Conservation (phyloP, 2,888 invertebrate species). For the Pemphredon lugubris region DNA sequence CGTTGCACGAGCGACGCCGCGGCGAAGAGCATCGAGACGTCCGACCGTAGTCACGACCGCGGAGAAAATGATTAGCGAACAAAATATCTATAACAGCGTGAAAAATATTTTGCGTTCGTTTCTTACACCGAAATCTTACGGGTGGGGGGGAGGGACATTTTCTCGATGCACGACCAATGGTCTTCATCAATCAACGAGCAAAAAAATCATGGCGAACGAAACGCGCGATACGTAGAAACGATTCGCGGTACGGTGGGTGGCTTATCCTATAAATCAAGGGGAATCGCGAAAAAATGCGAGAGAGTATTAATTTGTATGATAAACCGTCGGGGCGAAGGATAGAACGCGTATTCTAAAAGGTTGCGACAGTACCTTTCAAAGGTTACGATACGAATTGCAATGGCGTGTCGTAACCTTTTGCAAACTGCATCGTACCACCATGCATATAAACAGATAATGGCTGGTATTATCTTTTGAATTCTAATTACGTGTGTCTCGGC, state of each 20-base stretch:
- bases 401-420: conserved; percentile 64
- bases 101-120: too few species aligned
- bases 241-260: conserved; percentile 10
- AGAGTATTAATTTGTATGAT: conserved; percentile 61
- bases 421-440: conserved; percentile 45
- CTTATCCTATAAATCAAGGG: conserved; percentile 53
- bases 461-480: conserved; percentile 59
- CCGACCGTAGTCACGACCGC: too few species aligned
- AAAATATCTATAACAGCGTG: too few species aligned
- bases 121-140: too few species aligned
- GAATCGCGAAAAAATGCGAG: conserved; percentile 34
- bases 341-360: conserved; percentile 55
- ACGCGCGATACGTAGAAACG: background rate
- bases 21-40: too few species aligned
- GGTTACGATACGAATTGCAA: conserved; percentile 66
- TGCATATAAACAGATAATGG: conserved; percentile 54
- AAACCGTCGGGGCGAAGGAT: conserved; percentile 32
- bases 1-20: too few species aligned
- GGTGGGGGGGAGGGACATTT: too few species aligned
- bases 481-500: conserved; percentile 55
- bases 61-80: too few species aligned
- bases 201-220: conserved; percentile 17
- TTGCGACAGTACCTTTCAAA: conserved; percentile 61
- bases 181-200: conserved; percentile 15
- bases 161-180: too few species aligned